Base-by-base conservation (phyloP, 1,140 invertebrate species). In the Schlechtendalia chinensis region DNA sequence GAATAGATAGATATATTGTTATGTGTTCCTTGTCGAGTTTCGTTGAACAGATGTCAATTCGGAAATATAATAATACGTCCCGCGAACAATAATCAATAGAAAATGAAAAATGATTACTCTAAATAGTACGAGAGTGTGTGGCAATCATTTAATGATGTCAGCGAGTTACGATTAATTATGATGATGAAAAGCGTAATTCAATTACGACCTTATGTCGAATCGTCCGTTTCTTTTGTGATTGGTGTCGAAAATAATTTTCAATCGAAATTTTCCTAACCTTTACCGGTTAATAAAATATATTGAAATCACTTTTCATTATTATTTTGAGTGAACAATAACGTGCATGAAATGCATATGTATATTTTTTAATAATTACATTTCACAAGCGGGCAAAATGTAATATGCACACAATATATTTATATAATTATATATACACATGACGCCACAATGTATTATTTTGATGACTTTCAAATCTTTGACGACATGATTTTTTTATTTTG, bases 181-280 rank as follows among this genome's bases (percentile, higher is more conserved):
- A n/a, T 67, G 11, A 17, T 67, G 39, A 22, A 47, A 67, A 24
- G 32, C n/a, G 5, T 45, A 67, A 67, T 67, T 67, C 32, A 67
- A 67, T 67, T 22, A 67, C n/a, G 29, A 45, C n/a, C 32, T 54
- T 17, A 4, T 67, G n/a, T 39, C 32, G 17, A n/a, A 22, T 22
- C n/a, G 14, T 22, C n/a, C 17, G 10, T 65, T 65, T n/a, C 63
- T 39, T 39, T 65, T 65, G 32, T 65, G 5, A 5, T n/a, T 19
- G 63, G 19, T 39, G 63, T 39, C 29, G 32, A 45, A 12, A 65
- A 22, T 39, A 45, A 12, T 65, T 11, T 5, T 39, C 12, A 65
- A 65, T 45, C 4, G 39, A 65, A 12, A 65, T 39, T 65, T 65
- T 32, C 29, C 11, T 65, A n/a, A 65, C 32, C 19, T 65, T 61